These are phyloP conservation scores for Hydropotes inermis DNA, from an alignment of 2,113 vertebrate species.

Conservation along the genomic window DNA sequence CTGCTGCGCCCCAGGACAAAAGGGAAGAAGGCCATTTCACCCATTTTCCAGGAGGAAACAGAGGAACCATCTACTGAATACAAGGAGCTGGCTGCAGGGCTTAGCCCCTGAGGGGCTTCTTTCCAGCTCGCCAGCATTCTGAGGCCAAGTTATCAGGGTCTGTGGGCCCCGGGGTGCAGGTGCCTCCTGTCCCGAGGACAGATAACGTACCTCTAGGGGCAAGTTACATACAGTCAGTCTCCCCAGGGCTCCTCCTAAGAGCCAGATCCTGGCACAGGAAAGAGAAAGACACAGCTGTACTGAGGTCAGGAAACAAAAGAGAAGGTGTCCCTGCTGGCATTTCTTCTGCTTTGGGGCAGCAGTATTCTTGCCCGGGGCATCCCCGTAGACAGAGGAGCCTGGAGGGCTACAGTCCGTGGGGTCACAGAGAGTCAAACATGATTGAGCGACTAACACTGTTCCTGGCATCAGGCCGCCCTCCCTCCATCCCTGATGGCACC, in stretches of 20 bases:
- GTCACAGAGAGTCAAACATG: neutral
- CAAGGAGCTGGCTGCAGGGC: neutral
- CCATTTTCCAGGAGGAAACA: neutral
- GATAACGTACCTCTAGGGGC: neutral
- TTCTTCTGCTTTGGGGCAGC: neutral
- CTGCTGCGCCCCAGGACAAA: neutral
- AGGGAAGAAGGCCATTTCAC: neutral
- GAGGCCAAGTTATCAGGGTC: neutral
- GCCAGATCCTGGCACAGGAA: neutral
- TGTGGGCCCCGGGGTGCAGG: rapidly evolving
- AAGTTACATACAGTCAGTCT: neutral
- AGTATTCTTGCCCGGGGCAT: neutral
- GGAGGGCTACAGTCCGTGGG: neutral
- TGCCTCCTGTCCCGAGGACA: neutral
- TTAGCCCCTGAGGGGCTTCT: neutral
- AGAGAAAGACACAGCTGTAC: neutral
- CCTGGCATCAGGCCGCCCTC: too few species aligned
- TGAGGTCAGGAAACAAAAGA: neutral
- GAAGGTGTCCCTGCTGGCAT: neutral
- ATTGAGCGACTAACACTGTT: neutral
- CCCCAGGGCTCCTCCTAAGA: neutral
- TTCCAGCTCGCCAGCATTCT: neutral
- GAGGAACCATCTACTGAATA: neutral
- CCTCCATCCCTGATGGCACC: neutral
- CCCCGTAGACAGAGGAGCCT: neutral